Conservation (phyloP, 1,140 invertebrate genomes). For the Melitaea cinxia region DNA sequence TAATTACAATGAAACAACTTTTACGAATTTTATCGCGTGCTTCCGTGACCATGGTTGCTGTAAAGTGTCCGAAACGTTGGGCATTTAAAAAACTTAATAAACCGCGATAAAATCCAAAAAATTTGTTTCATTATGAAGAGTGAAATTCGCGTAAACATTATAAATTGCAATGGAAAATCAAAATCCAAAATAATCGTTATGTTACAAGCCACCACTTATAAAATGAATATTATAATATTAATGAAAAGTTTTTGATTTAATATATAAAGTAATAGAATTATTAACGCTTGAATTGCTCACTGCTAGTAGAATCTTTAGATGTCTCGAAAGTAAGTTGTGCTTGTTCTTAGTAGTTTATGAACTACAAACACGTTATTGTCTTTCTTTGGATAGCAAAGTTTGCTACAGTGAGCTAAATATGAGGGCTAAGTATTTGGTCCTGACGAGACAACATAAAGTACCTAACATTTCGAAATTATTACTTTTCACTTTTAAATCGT, state of each 20-base stretch:
- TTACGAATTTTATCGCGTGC: no score
- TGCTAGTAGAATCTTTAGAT: conserved; percentile 38
- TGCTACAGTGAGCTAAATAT: background rate
- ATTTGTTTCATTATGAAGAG: no score
- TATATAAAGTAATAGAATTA: background rate
- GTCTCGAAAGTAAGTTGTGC: conserved; percentile 33
- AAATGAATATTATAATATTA: background rate
- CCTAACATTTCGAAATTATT: background rate
- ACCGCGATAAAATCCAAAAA: no score
- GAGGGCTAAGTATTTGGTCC: background rate
- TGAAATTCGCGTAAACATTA: no score
- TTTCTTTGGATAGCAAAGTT: conserved; percentile 32
- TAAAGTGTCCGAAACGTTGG: no score
- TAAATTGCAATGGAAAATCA: no score
- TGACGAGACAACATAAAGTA: background rate
- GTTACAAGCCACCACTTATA: background rate
- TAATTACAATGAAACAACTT: no score
- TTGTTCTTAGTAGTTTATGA: conserved; percentile 37
- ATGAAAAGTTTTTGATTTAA: background rate
- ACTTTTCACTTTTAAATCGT: no score
- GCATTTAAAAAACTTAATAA: no score
- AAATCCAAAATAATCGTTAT: no score
- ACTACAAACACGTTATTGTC: conserved; percentile 37
- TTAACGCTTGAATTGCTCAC: conserved; percentile 24
- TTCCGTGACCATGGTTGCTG: no score